These are phyloP conservation scores for Pteropus alecto DNA, from an alignment of 2,113 vertebrate genomes.

Conservation along the genomic window DNA sequence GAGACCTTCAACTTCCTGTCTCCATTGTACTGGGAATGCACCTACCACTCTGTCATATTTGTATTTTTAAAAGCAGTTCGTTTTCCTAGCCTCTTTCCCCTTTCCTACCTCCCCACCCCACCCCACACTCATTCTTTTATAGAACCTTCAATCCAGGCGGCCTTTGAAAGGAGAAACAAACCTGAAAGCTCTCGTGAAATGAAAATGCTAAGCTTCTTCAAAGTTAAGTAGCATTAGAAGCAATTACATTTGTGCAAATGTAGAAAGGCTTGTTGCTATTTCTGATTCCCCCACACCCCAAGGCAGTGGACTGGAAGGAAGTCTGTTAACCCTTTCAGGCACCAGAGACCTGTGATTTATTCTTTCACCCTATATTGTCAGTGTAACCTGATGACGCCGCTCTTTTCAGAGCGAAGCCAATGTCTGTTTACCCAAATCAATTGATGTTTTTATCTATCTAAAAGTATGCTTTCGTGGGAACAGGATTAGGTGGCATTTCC, in stretches of 20 bases:
- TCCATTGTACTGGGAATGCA: not conserved
- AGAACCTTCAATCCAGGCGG: not conserved
- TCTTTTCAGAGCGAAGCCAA: not conserved
- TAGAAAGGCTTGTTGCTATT: not conserved
- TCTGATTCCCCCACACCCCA: not conserved
- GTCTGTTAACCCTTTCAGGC: not conserved
- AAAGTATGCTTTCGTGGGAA: not conserved
- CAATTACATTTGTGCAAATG: constrained; percentile 57
- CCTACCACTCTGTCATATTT: not conserved
- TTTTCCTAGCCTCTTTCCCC: not conserved
- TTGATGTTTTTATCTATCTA: not conserved
- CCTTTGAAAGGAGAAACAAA: constrained; percentile 1
- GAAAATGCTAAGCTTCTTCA: not conserved
- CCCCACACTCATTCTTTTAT: not conserved
- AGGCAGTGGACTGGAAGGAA: not conserved
- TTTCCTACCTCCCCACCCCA: too few relatives aligned
- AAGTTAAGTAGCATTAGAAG: constrained; percentile 46
- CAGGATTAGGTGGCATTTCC: not conserved
- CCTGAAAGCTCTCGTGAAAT: not conserved
- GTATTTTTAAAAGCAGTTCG: not conserved
- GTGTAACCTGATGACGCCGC: accelerated
- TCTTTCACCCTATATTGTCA: not conserved
- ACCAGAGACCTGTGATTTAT: accelerated
- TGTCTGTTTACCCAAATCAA: not conserved
- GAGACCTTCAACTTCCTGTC: not conserved